A percentile compares a stretch with the other conserved stretches of the same genome.
Evolutionary conservation across 2,888 invertebrate species (phyloP).

Genomic region (Aphodius sticticus): DNA sequence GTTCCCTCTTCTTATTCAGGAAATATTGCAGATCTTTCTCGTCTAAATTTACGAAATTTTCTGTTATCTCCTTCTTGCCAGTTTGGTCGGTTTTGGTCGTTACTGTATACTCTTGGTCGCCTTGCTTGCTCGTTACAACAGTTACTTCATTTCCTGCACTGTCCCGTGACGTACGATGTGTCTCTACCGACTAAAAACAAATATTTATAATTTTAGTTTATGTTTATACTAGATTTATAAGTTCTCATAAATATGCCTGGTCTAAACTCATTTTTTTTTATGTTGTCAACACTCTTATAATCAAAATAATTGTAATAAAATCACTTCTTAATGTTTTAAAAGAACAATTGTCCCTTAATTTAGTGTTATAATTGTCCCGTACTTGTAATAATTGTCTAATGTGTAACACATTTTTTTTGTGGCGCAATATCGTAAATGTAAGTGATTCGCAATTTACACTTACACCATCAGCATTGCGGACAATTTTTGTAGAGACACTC

Average conservation of each 20-base stretch:
- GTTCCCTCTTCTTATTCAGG: slow-evolving; percentile 22
- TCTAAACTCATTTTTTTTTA: no score
- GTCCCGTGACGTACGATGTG: slow-evolving; percentile 64
- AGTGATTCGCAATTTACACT: slow-evolving; percentile 31
- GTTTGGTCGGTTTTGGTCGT: slow-evolving; percentile 61
- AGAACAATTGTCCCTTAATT: no score
- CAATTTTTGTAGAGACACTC: slow-evolving; percentile 63
- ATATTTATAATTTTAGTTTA: slow-evolving; percentile 10
- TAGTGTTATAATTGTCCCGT: no score
- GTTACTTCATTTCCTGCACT: slow-evolving; percentile 68
- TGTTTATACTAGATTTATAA: neutral
- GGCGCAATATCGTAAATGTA: neutral
- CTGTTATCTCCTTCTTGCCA: slow-evolving; percentile 53
- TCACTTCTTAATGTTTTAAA: no score
- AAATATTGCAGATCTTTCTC: slow-evolving; percentile 49
- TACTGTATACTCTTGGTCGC: slow-evolving; percentile 55
- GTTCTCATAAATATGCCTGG: no score
- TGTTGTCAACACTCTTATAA: no score
- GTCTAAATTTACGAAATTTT: slow-evolving; percentile 54
- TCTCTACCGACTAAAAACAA: slow-evolving; percentile 61
- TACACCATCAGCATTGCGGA: slow-evolving; percentile 66
- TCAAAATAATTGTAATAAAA: no score
- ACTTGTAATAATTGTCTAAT: no score
- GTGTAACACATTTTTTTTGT: neutral
- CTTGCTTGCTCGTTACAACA: slow-evolving; percentile 60